Evolutionary conservation across 2,888 invertebrate genomes (phyloP).

Genomic region (Criorhina ranunculi): DNA sequence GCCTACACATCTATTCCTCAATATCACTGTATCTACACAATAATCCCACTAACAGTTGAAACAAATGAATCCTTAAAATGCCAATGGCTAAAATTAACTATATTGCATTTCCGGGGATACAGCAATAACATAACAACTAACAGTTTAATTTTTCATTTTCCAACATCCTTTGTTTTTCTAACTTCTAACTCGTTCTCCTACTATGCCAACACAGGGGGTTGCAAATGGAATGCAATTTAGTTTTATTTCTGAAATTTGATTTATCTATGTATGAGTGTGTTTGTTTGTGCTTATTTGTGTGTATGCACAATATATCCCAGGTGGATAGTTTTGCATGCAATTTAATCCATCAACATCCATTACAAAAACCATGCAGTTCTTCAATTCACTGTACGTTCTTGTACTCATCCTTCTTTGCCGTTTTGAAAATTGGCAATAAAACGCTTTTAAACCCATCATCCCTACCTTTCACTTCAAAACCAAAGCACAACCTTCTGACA

Average conservation of each 20-base stretch:
- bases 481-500: background rate
- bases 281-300: background rate
- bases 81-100: background rate
- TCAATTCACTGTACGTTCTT: background rate
- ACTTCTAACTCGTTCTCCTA: background rate
- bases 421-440: constrained; percentile 35
- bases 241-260: constrained; percentile 24
- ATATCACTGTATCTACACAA: too few relatives aligned
- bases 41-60: constrained; percentile 29
- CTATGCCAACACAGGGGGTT: too few relatives aligned
- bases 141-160: constrained; percentile 7
- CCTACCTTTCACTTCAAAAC: background rate
- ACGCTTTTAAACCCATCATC: constrained; percentile 1
- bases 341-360: constrained; percentile 59
- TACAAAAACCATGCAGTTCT: constrained; percentile 40
- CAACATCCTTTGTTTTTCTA: background rate
- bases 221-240: constrained; percentile 41
- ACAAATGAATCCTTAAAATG: constrained; percentile 12
- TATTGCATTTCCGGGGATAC: background rate
- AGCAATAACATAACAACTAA: background rate
- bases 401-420: background rate
- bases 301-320: constrained; percentile 28
- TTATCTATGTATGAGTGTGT: constrained; percentile 2
- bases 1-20: too few relatives aligned
- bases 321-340: constrained; percentile 54